phyloP scores from a whole-genome alignment of 2,797 vertebrate species.

The Eulemur mongoz region DNA sequence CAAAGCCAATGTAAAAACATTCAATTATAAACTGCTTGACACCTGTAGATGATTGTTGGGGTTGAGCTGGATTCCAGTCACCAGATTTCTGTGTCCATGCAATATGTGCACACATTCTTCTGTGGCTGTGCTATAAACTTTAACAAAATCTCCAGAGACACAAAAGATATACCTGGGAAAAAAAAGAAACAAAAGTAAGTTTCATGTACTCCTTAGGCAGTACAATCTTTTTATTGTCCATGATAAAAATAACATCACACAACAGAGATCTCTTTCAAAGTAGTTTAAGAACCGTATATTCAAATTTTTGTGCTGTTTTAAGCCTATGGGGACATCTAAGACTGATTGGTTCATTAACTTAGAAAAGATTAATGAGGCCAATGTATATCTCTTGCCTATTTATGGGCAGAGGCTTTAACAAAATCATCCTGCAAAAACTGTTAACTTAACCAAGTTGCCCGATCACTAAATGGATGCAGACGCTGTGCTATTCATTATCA shows the following conservation, averaged over 20 bases:
- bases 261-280: background rate
- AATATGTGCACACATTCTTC: constrained; percentile 92
- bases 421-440: background rate
- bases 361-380: background rate
- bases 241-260: background rate
- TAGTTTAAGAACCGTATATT: background rate
- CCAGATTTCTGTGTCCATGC: constrained; percentile 90
- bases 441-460: background rate
- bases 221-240: background rate
- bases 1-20: background rate
- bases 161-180: constrained; percentile 91
- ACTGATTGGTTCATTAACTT: background rate
- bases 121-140: constrained; percentile 92
- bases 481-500: background rate
- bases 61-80: constrained; percentile 92
- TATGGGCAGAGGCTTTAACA: background rate
- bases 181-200: background rate
- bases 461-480: background rate
- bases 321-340: background rate
- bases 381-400: background rate
- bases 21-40: background rate
- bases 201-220: background rate
- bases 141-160: constrained; percentile 92
- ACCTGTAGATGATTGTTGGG: constrained; percentile 95
- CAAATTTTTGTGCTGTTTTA: background rate